Conservation (phyloP, 2,888 invertebrate genomes). For the Hirtodrosophila trivittata region DNA sequence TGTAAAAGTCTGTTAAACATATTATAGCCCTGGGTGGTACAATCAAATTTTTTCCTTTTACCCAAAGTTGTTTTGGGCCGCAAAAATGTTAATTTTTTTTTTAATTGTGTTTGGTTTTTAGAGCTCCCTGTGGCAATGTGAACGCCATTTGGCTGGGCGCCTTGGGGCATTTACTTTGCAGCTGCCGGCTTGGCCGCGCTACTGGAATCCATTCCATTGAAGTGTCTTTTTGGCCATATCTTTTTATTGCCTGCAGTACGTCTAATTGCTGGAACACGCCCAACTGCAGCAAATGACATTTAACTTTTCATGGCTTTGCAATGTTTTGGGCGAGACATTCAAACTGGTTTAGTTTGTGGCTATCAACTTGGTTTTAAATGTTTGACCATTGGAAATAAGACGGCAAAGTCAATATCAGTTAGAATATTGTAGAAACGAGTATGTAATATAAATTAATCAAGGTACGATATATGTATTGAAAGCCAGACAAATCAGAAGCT, state of each 20-base stretch:
- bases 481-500: neutral
- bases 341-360: conserved; percentile 48
- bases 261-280: conserved; percentile 29
- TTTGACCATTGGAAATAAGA: conserved; percentile 17
- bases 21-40: neutral
- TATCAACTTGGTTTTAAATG: conserved; percentile 7
- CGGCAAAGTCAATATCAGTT: conserved; percentile 55
- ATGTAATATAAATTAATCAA: neutral
- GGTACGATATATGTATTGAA: no score
- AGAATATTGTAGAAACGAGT: neutral
- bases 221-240: conserved; percentile 5
- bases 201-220: neutral
- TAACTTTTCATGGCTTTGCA: conserved; percentile 20
- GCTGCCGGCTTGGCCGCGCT: neutral
- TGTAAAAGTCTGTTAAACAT: neutral
- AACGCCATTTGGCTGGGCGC: no score
- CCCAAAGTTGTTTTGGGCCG: neutral
- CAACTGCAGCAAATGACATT: conserved; percentile 31
- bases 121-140: no score
- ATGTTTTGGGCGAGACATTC: conserved; percentile 22
- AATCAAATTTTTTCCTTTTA: neutral
- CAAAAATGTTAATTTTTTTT: neutral
- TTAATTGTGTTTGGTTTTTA: no score
- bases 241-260: conserved; percentile 14
- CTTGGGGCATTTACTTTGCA: no score